Evolutionary conservation across 2,113 vertebrate genomes (phyloP).

Genomic region (Oreochromis niloticus): DNA sequence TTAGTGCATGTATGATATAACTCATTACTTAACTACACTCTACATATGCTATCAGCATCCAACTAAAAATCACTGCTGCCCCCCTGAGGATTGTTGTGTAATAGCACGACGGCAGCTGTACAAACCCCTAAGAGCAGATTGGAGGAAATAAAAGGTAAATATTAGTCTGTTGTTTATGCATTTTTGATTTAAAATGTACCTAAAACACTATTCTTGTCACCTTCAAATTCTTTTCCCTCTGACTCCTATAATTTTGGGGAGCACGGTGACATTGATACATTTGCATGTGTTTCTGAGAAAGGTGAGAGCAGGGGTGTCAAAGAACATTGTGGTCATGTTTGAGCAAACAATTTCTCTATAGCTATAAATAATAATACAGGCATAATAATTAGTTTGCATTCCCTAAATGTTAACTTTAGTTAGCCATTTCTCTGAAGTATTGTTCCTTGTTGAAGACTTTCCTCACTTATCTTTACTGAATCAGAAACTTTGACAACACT

Average conservation of each 20-base stretch:
- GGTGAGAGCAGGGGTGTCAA: not conserved
- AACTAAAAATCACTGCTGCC: conserved; percentile 53
- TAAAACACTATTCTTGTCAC: not conserved
- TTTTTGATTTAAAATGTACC: not conserved
- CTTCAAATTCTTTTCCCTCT: not conserved
- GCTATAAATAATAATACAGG: not conserved
- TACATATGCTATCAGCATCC: no score
- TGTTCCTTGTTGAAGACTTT: not conserved
- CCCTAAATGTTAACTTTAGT: not conserved
- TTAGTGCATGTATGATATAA: not conserved
- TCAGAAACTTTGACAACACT: not conserved
- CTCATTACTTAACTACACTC: not conserved
- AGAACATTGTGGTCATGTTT: not conserved
- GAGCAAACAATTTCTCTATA: not conserved
- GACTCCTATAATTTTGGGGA: not conserved
- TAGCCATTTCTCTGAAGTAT: not conserved
- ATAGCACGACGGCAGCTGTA: not conserved
- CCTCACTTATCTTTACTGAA: not conserved
- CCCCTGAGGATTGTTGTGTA: conserved; percentile 31
- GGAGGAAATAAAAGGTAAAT: not conserved
- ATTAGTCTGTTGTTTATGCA: not conserved
- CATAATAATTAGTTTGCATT: not conserved
- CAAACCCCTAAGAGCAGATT: not conserved
- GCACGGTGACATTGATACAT: not conserved
- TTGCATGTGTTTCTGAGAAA: not conserved